Conservation (phyloP, 2,888 invertebrate species). For the Pinctada fucata region DNA sequence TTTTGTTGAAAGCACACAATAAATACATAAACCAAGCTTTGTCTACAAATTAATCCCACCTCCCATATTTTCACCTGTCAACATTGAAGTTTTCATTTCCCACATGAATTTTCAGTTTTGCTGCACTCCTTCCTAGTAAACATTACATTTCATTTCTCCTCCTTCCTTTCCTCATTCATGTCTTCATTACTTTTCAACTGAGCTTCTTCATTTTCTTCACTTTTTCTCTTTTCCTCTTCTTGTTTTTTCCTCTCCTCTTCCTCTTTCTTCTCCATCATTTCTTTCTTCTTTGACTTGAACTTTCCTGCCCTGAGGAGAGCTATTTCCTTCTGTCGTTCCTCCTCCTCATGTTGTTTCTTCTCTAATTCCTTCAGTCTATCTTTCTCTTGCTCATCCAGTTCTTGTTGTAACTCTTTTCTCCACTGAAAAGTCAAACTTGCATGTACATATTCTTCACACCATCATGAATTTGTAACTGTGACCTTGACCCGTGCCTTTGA, state of each 20-base stretch:
- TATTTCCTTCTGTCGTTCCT: conserved; percentile 58
- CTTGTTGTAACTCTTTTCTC: conserved; percentile 71
- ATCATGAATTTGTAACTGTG: not conserved
- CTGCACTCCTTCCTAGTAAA: no score
- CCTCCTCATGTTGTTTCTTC: conserved; percentile 61
- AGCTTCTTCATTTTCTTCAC: not conserved
- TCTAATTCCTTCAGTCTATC: conserved; percentile 62
- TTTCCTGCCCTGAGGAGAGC: conserved; percentile 37
- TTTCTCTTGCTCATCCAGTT: conserved; percentile 67
- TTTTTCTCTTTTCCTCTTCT: not conserved
- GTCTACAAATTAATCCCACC: no score
- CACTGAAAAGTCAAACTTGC: conserved; percentile 60
- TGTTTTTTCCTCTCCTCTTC: not conserved
- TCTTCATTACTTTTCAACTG: no score
- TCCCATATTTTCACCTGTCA: no score
- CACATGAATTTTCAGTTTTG: no score
- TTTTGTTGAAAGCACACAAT: no score
- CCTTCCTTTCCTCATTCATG: no score
- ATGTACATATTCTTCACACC: not conserved
- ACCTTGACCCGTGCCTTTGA: not conserved
- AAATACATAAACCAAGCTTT: no score
- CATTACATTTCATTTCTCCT: no score
- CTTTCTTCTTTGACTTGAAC: conserved; percentile 21
- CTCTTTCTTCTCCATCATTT: not conserved
- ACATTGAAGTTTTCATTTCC: no score